A percentile compares a stretch with the other conserved stretches of the same genome.
These are phyloP conservation scores for Bubalus kerabau DNA, from an alignment of 2,113 vertebrate species.

Conservation along the genomic window DNA sequence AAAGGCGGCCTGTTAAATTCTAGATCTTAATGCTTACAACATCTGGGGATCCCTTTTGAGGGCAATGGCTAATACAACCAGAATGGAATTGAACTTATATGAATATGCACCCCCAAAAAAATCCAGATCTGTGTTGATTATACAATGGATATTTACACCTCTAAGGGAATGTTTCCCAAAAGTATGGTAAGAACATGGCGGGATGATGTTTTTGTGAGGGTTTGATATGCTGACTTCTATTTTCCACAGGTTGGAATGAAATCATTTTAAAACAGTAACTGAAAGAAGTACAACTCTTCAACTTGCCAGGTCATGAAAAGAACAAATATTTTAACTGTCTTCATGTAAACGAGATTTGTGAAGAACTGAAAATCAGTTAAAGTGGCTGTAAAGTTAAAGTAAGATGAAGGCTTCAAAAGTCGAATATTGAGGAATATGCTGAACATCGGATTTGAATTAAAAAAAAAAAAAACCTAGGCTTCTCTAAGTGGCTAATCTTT, in stretches of 20 bases:
- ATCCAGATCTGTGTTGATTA: not conserved
- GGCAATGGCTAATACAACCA: slow-evolving; percentile 56
- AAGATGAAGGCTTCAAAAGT: not conserved
- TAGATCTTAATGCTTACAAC: slow-evolving; percentile 59
- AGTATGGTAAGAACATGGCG: not conserved
- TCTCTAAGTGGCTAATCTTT: not conserved
- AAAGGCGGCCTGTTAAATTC: not conserved
- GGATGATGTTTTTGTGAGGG: slow-evolving; percentile 1
- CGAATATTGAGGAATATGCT: not conserved
- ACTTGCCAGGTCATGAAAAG: not conserved
- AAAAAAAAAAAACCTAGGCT: not conserved
- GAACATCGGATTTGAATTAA: not conserved
- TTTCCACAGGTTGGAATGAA: not conserved
- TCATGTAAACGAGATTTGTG: not conserved
- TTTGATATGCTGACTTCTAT: not conserved
- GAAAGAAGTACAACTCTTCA: not conserved
- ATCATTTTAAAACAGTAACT: slow-evolving; percentile 6
- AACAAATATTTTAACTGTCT: not conserved
- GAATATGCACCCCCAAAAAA: slow-evolving; percentile 12
- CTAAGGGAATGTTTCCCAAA: slow-evolving; percentile 30
- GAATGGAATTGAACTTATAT: slow-evolving; percentile 18
- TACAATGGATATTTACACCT: not conserved
- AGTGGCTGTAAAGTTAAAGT: not conserved
- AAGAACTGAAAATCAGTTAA: not conserved
- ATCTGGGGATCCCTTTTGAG: slow-evolving; percentile 65